These are phyloP conservation scores for Bucco capensis DNA, from an alignment of 2,113 vertebrate species.

Conservation along the genomic window DNA sequence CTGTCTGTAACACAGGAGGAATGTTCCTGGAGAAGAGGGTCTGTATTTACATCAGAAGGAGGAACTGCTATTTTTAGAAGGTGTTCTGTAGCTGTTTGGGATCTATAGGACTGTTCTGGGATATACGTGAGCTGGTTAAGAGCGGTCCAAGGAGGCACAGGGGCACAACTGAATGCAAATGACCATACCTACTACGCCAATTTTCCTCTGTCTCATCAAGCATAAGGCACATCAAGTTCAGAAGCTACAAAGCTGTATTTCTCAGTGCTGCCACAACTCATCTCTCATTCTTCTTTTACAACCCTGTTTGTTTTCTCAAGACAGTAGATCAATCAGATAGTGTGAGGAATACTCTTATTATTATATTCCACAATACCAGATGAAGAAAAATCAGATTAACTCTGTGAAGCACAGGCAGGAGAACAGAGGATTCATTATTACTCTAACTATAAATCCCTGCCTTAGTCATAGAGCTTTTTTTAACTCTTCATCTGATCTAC, in stretches of 20 bases:
- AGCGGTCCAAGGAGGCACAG: background rate
- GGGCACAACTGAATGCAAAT: accelerated
- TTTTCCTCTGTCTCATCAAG: background rate
- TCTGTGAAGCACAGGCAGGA: background rate
- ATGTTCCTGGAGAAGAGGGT: background rate
- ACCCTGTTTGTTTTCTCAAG: background rate
- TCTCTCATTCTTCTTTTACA: background rate
- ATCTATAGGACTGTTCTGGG: background rate
- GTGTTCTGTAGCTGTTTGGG: background rate
- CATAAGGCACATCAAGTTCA: background rate
- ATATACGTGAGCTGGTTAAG: background rate
- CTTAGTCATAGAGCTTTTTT: background rate
- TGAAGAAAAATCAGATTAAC: background rate
- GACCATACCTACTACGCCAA: too few species aligned
- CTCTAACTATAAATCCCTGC: background rate
- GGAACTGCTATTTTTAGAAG: background rate
- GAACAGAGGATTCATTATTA: background rate
- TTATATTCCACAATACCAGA: background rate
- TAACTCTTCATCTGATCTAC: background rate
- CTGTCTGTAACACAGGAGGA: background rate
- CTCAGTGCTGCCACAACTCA: background rate
- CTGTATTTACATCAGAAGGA: background rate
- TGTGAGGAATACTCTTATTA: background rate
- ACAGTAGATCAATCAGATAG: background rate
- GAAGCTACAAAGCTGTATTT: background rate